Evolutionary conservation across 2,888 invertebrate genomes (phyloP).

Genomic region (Eledona agricola): DNA sequence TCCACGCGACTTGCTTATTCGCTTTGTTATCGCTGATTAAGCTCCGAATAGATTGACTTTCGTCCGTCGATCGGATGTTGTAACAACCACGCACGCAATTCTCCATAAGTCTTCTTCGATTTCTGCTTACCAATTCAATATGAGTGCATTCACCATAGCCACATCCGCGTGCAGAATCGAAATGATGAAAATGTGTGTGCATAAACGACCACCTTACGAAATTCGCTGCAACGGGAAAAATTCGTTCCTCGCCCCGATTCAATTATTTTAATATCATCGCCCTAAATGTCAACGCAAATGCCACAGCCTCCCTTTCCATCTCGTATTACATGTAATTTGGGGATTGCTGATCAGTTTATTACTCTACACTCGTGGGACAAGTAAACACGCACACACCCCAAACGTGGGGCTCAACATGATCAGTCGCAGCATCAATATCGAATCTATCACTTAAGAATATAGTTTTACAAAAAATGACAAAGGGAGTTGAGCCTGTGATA

Average conservation of each 20-base stretch:
- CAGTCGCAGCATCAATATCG: no score
- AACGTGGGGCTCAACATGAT: no score
- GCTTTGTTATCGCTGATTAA: slow-evolving; percentile 36
- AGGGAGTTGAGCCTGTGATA: no score
- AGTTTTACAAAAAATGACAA: no score
- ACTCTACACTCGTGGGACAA: slow-evolving; percentile 47
- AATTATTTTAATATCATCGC: slow-evolving; percentile 32
- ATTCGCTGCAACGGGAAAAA: neutral
- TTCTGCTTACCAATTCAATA: slow-evolving; percentile 48
- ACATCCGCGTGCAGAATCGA: slow-evolving; percentile 39
- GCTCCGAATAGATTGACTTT: slow-evolving; percentile 26
- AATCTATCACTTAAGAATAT: no score
- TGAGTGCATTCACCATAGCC: slow-evolving; percentile 47
- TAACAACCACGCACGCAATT: slow-evolving; percentile 41
- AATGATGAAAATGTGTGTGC: slow-evolving; percentile 10
- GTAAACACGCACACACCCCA: slow-evolving; percentile 40
- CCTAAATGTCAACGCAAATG: slow-evolving; percentile 56
- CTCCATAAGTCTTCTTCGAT: slow-evolving; percentile 46
- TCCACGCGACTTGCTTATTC: no score
- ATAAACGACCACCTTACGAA: slow-evolving; percentile 17
- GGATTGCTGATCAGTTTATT: slow-evolving; percentile 47
- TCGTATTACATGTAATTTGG: slow-evolving; percentile 53
- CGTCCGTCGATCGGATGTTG: slow-evolving; percentile 41
- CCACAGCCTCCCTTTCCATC: slow-evolving; percentile 51
- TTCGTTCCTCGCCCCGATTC: slow-evolving; percentile 10